These are phyloP conservation scores for Steinernema khuongi DNA, from an alignment of 1,140 invertebrate genomes.

Conservation along the genomic window DNA sequence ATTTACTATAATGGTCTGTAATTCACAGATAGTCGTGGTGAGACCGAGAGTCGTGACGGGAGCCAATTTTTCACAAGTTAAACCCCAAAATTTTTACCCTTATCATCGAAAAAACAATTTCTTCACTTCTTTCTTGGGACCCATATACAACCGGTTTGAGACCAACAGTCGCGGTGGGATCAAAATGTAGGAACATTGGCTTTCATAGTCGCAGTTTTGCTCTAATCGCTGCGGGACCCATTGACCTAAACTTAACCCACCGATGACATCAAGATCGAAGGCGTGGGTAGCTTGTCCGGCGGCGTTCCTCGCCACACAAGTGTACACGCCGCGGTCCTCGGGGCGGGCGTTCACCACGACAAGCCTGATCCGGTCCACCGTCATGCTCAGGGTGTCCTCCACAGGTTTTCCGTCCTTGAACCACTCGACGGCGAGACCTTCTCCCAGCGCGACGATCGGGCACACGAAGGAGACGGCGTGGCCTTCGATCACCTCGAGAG, in stretches of 20 bases:
- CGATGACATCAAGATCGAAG: neutral
- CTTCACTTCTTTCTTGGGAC: too few relatives aligned
- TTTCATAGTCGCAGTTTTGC: too few relatives aligned
- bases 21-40: too few relatives aligned
- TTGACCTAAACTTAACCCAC: neutral
- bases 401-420: neutral
- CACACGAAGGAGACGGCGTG: neutral
- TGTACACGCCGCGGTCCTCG: slow-evolving; percentile 35
- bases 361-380: neutral
- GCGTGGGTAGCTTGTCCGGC: slow-evolving; percentile 22
- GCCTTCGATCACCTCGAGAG: slow-evolving; percentile 5
- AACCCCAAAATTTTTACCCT: too few relatives aligned
- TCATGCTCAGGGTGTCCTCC: neutral
- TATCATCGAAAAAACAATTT: too few relatives aligned
- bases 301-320: slow-evolving; percentile 33
- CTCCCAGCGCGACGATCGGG: neutral
- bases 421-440: neutral
- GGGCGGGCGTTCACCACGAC: slow-evolving; percentile 29
- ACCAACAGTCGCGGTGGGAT: too few relatives aligned
- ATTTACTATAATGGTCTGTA: too few relatives aligned
- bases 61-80: too few relatives aligned
- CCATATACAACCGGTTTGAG: too few relatives aligned
- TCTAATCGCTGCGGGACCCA: too few relatives aligned
- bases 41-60: too few relatives aligned
- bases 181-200: too few relatives aligned